A percentile compares a stretch with the other conserved stretches of the same genome.
These are phyloP conservation scores for Limonius californicus DNA, from an alignment of 1,140 invertebrate species.

Conservation along the genomic window DNA sequence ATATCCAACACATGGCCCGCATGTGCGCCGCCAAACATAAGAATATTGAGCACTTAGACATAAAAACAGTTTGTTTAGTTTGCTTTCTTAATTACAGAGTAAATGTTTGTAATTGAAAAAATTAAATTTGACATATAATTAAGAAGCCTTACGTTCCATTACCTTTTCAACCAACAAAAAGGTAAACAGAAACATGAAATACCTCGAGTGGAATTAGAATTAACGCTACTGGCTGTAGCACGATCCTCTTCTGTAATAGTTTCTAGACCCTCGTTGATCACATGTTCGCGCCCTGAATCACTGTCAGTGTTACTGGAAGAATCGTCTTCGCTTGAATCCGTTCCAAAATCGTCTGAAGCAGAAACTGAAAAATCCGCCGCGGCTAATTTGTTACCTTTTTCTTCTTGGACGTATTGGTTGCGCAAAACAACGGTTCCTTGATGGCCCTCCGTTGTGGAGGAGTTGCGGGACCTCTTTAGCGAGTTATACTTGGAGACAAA, in stretches of 20 bases:
- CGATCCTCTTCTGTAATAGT: conserved; percentile 45
- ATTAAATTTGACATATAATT: too few species aligned
- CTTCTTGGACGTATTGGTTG: neutral
- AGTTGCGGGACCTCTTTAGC: neutral
- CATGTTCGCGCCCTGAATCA: conserved; percentile 37
- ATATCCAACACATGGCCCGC: neutral
- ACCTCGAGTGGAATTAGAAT: conserved; percentile 17
- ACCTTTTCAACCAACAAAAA: too few species aligned
- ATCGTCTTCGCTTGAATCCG: conserved; percentile 19
- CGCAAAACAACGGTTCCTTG: conserved; percentile 6
- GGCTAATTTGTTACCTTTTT: conserved; percentile 23
- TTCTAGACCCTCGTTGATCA: conserved; percentile 38
- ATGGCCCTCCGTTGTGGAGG: conserved; percentile 13
- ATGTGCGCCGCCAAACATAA: neutral
- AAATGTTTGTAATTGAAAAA: too few species aligned
- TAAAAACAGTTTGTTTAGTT: neutral
- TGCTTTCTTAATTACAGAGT: too few species aligned
- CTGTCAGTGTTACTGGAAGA: conserved; percentile 25
- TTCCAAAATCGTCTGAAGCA: conserved; percentile 21
- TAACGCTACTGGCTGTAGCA: conserved; percentile 34
- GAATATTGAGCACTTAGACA: neutral
- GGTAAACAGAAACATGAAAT: too few species aligned
- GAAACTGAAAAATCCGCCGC: conserved; percentile 23
- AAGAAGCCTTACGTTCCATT: too few species aligned
- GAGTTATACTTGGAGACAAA: conserved; percentile 30